Base-by-base conservation (phyloP, 2,888 invertebrate genomes). In the Clepsis dumicolana region DNA sequence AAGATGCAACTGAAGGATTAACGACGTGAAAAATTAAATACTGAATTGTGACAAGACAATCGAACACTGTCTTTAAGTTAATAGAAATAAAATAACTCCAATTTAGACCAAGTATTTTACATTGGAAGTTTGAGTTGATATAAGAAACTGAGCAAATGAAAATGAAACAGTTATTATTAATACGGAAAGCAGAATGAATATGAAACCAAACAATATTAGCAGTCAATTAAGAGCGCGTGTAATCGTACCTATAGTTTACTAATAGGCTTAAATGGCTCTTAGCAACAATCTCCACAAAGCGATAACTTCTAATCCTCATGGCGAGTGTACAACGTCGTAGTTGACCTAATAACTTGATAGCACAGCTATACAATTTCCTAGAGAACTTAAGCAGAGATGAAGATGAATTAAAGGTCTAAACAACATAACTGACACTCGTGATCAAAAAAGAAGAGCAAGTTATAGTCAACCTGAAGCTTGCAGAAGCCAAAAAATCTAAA, bases 331-430 rank as follows among this genome's bases (percentile, higher is more conserved):
- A 72, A 74, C 76, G 77, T 67, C 73, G 75, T 70, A 74, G n/a
- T 70, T 84, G 87, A 86, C 88, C 86, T 77, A 85, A 82, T 83
- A 83, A 79, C 80, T 80, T 50, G 48, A 59, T 60, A 12, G 48
- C 21, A 21, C 2, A 12, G 41, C n/a, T 16, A 16, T 41, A 41
- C 41, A 44, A 44, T 18, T n/a, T 44, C 1, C 18, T 44, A 16
- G 4, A 18, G n/a, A 4, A 16, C n/a, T n/a, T n/a, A n/a, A n/a
- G n/a, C 18, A 18, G 18, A 44, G 1, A 1, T 18, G 18, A 18
- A 1, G 44, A 18, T 18, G 44, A 44, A 44, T 16, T 41, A n/a
- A 41, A n/a, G 41, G n/a, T n/a, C 35, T 12, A 35, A 35, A 5
- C 50, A 24, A 24, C n/a, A n/a, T n/a, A n/a, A 2, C 29, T 29